These are phyloP conservation scores for Hylyphantes graminicola DNA, from an alignment of 1,140 invertebrate genomes.

Conservation along the genomic window DNA sequence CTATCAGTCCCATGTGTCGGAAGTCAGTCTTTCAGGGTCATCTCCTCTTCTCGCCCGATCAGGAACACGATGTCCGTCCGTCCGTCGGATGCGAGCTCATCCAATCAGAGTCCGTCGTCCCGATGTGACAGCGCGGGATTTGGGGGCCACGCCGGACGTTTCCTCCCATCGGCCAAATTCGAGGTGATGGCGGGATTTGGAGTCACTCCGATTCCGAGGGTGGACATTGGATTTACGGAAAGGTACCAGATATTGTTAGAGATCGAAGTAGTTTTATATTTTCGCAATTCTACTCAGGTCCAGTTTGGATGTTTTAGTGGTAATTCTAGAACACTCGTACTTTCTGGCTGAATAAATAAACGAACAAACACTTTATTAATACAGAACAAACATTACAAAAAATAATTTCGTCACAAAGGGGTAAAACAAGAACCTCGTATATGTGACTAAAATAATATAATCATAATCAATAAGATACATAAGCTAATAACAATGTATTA, in stretches of 20 bases:
- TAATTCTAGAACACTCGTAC: neutral
- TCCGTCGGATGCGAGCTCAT: constrained; percentile 53
- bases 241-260: neutral
- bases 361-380: too few relatives aligned
- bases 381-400: too few relatives aligned
- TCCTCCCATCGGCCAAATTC: constrained; percentile 57
- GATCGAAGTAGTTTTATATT: neutral
- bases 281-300: neutral
- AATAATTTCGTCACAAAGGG: too few relatives aligned
- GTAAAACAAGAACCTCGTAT: too few relatives aligned
- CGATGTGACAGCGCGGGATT: constrained; percentile 58
- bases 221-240: constrained; percentile 20
- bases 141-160: constrained; percentile 42
- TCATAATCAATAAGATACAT: too few relatives aligned
- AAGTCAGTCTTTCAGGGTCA: constrained; percentile 28
- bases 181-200: constrained; percentile 60
- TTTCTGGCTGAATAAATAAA: too few relatives aligned
- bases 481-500: too few relatives aligned
- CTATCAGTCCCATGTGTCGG: too few relatives aligned
- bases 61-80: constrained; percentile 54
- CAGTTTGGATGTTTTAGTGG: neutral
- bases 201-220: constrained; percentile 21
- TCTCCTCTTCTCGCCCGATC: constrained; percentile 29
- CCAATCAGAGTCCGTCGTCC: constrained; percentile 56
- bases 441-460: too few relatives aligned